These are phyloP conservation scores for Dryobotodes eremita DNA, from an alignment of 2,888 invertebrate species.

Conservation along the genomic window DNA sequence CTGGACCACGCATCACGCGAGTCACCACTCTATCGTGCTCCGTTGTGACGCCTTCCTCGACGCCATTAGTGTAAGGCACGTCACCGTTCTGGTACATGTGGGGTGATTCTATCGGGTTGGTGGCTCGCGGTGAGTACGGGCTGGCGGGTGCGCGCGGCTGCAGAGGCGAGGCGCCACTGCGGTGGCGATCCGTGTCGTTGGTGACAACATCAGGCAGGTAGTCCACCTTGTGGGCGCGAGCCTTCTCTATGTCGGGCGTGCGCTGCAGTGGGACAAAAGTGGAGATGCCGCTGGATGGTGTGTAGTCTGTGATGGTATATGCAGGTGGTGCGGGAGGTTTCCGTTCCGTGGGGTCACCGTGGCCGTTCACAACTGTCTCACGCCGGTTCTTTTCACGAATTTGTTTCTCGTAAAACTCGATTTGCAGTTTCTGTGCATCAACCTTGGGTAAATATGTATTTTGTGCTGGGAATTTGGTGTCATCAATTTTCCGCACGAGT, in stretches of 20 bases:
- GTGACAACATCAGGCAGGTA: slow-evolving; percentile 88
- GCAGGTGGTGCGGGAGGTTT: slow-evolving; percentile 77
- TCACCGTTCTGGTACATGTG: slow-evolving; percentile 74
- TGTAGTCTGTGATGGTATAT: slow-evolving; percentile 89
- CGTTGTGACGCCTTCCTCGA: slow-evolving; percentile 84
- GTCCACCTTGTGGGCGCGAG: slow-evolving; percentile 86
- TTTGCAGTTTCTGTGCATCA: slow-evolving; percentile 86
- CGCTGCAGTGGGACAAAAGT: slow-evolving; percentile 88
- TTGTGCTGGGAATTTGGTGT: slow-evolving; percentile 61
- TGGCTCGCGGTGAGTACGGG: slow-evolving; percentile 69
- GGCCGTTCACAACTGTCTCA: slow-evolving; percentile 73
- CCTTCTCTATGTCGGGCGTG: slow-evolving; percentile 89
- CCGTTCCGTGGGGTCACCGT: slow-evolving; percentile 65
- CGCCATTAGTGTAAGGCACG: slow-evolving; percentile 65
- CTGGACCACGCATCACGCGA: slow-evolving; percentile 94
- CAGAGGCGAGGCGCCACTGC: slow-evolving; percentile 63
- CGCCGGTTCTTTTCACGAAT: slow-evolving; percentile 84
- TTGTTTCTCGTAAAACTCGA: slow-evolving; percentile 89
- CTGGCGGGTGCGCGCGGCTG: slow-evolving; percentile 66
- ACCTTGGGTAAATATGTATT: slow-evolving; percentile 72
- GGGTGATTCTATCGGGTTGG: slow-evolving; percentile 62
- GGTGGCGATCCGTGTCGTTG: slow-evolving; percentile 80
- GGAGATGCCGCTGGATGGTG: slow-evolving; percentile 83
- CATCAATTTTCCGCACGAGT: slow-evolving; percentile 80
- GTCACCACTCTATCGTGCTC: slow-evolving; percentile 92